A percentile compares a stretch with the other conserved stretches of the same genome.
These are phyloP conservation scores for Folsomia candida DNA, from an alignment of 2,888 invertebrate genomes.

Conservation along the genomic window DNA sequence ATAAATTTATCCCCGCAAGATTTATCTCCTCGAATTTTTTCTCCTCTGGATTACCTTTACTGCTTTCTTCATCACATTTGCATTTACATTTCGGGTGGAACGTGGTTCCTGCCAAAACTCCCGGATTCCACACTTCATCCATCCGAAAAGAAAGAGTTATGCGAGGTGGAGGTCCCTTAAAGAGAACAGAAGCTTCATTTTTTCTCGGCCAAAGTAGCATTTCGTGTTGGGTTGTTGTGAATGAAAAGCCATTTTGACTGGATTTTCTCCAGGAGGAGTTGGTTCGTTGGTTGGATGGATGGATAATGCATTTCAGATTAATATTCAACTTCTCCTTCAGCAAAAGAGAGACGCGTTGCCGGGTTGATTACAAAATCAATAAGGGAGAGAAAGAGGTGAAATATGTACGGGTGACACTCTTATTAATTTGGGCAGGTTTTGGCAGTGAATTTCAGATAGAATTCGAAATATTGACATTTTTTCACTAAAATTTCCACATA, in stretches of 20 bases:
- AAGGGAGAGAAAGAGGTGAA: too few relatives aligned
- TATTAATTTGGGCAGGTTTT: too few relatives aligned
- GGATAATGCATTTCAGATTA: slow-evolving; percentile 50
- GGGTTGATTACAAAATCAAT: slow-evolving; percentile 51
- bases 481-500: too few relatives aligned
- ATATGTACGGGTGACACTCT: too few relatives aligned
- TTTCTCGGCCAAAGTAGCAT: background rate
- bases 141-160: slow-evolving; percentile 5
- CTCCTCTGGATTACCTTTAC: background rate
- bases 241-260: too few relatives aligned
- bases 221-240: too few relatives aligned
- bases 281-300: too few relatives aligned
- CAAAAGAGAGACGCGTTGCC: slow-evolving; percentile 33
- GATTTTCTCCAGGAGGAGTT: too few relatives aligned
- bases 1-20: slow-evolving; percentile 12
- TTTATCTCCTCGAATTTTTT: background rate
- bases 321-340: slow-evolving; percentile 41
- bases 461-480: too few relatives aligned
- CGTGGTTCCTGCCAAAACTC: slow-evolving; percentile 13
- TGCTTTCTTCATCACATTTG: background rate
- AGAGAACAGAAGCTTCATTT: background rate
- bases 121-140: slow-evolving; percentile 15
- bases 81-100: background rate
- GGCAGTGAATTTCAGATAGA: too few relatives aligned
- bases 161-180: background rate